Percentiles rank a stretch among this genome's conserved stretches.
Conservation (phyloP, 2,113 vertebrate species). For the Mobula birostris region DNA sequence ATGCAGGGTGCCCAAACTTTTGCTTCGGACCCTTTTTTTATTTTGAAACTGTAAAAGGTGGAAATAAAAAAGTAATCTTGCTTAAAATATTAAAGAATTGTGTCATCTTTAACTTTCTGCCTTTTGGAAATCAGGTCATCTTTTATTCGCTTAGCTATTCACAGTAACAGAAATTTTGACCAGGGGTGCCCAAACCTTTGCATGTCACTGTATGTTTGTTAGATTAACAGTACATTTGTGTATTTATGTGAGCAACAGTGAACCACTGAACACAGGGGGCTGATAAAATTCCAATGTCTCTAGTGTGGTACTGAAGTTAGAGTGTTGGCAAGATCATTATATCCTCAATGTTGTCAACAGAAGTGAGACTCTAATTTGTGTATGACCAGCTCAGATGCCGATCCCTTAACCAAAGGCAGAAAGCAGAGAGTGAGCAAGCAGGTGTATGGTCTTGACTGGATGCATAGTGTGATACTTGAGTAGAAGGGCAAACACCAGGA, state of each 20-base stretch:
- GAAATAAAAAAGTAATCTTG: no score
- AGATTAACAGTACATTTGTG: no score
- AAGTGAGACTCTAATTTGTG: not conserved
- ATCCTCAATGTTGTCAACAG: not conserved
- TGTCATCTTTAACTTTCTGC: no score
- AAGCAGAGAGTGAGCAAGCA: not conserved
- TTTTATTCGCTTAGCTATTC: no score
- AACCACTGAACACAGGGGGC: not conserved
- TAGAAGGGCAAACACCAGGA: constrained; percentile 12
- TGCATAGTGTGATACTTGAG: not conserved
- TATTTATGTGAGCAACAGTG: not conserved
- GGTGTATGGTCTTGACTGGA: no score
- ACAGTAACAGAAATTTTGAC: no score
- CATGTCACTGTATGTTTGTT: not conserved
- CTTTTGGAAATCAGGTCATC: no score
- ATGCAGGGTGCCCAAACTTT: no score
- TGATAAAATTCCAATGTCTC: not conserved
- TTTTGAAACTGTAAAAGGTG: no score
- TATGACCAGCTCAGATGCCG: not conserved
- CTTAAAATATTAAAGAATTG: no score
- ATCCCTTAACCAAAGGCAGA: not conserved
- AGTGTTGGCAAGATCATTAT: not conserved
- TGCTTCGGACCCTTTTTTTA: no score
- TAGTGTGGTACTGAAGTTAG: not conserved
- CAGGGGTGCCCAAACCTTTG: no score